These are phyloP conservation scores for Chionodraco myersi DNA, from an alignment of 2,113 vertebrate genomes.

Conservation along the genomic window DNA sequence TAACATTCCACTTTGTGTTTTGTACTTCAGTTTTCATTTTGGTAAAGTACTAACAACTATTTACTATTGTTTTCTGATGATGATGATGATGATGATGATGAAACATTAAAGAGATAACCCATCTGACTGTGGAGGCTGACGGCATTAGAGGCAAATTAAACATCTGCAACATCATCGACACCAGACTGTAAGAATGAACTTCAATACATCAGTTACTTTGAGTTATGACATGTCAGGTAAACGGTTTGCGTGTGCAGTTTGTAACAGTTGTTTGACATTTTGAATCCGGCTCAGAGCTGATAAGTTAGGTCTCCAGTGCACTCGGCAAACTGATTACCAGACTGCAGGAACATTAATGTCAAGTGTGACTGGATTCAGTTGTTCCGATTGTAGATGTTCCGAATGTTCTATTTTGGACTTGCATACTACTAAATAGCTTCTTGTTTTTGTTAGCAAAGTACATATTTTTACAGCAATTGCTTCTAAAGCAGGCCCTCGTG, in stretches of 20 bases:
- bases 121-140: no score
- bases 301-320: no score
- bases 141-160: not conserved
- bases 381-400: not conserved
- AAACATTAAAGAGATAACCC: not conserved
- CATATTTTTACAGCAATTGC: conserved; percentile 14
- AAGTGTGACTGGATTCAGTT: not conserved
- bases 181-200: not conserved
- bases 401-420: no score
- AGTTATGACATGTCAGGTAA: not conserved
- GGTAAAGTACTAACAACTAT: not conserved
- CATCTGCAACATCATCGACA: not conserved
- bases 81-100: not conserved
- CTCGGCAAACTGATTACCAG: not conserved
- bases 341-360: not conserved
- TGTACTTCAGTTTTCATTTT: not conserved
- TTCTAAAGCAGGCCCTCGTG: conserved; percentile 34
- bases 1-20: not conserved
- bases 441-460: not conserved
- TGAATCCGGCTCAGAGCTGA: not conserved
- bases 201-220: not conserved
- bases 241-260: not conserved
- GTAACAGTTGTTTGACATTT: not conserved
- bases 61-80: not conserved
- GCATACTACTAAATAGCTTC: not conserved